Conservation (phyloP, 2,113 vertebrate genomes). For the Pycnonotus jocosus region DNA sequence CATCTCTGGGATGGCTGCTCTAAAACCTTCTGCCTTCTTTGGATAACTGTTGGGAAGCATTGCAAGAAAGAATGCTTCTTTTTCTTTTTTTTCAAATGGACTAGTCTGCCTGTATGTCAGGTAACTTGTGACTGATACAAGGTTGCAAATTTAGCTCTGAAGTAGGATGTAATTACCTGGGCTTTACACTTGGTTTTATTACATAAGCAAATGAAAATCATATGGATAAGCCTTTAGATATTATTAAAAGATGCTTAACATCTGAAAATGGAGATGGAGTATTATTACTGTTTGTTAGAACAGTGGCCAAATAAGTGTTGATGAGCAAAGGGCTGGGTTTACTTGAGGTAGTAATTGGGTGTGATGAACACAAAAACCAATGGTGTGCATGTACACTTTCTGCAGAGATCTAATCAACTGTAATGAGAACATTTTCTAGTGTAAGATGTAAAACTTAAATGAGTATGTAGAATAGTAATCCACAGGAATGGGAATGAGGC, state of each 20-base stretch:
- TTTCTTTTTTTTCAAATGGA: background rate
- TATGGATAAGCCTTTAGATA: background rate
- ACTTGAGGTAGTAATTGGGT: background rate
- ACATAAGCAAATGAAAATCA: background rate
- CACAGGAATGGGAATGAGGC: background rate
- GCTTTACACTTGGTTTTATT: background rate
- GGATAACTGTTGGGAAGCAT: background rate
- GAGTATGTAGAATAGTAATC: background rate
- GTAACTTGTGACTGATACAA: background rate
- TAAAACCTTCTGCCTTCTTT: background rate
- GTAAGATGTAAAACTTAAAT: background rate
- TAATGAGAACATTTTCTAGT: background rate
- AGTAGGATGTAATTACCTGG: background rate
- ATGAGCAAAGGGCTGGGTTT: background rate
- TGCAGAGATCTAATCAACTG: background rate
- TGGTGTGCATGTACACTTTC: background rate
- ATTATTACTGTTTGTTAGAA: background rate
- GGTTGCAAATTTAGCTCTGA: background rate
- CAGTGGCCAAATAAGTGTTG: background rate
- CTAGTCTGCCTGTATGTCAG: background rate
- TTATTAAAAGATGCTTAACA: background rate
- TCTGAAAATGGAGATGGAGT: background rate
- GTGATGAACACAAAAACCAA: background rate
- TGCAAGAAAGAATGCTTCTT: background rate
- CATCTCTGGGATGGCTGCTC: background rate